Base-by-base conservation (phyloP, 1,140 invertebrate species). In the Pissodes strobi region DNA sequence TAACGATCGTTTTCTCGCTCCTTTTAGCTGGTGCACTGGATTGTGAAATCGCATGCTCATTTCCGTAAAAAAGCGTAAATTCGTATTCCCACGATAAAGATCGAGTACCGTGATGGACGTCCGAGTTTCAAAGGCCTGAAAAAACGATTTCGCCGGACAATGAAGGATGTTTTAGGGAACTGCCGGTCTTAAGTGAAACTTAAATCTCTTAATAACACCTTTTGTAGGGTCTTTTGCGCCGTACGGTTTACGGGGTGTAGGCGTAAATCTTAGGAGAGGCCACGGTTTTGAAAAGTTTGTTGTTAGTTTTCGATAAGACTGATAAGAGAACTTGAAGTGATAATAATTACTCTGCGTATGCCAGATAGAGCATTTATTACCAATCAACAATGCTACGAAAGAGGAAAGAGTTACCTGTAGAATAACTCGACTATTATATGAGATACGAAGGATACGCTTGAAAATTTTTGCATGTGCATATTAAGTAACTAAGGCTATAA, bases 1-100 rank as follows among this genome's bases (percentile, higher is more conserved):
- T 13, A 39, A 39, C n/a, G 6, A 39, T 39, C 18, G 18, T 39
- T 39, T 39, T 39, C 13, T 39, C 18, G 18, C 37, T 39, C 37
- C 37, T 39, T 39, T 39, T 39, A 45, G 19, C 18, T 18, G 19
- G 41, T 45, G 41, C 15, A 45, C 17, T 45, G 18, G 15, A 4
- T 18, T 17, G n/a, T 43, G 15, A 43, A 18, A 15, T 27, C 13
- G 9, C 18, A 43, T 39, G 52, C 23, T 51, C 37, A 43, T 39
- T 55, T 55, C 52, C 38, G 21, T 55, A 38, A 55, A 55, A 49
- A 38, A 15, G 21, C 49, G 9, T 57, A 43, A 58, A 43, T 45
- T 34, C 27, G 25, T 25, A 57, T 71, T 69, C 67, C 64, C 67
- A 71, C 69, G 69, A 71, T 71, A n/a, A 69, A 71, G 66, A 69